These are phyloP conservation scores for Bugula neritina DNA, from an alignment of 2,888 invertebrate genomes.

Conservation along the genomic window DNA sequence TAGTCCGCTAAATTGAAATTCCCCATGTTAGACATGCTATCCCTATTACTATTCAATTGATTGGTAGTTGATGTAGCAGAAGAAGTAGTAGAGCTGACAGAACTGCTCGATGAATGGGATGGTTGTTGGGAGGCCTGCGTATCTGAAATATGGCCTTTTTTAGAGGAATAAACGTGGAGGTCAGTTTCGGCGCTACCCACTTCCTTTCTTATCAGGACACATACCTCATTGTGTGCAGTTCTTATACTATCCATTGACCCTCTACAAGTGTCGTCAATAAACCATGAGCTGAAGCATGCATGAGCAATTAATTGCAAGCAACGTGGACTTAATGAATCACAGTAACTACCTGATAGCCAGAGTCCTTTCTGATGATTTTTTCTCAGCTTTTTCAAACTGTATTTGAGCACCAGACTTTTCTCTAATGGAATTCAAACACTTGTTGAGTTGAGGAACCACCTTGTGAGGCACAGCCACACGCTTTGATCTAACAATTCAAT, in stretches of 20 bases:
- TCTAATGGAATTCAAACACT: slow-evolving; percentile 71
- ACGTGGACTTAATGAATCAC: too few species aligned
- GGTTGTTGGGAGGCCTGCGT: too few species aligned
- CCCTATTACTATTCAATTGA: background rate
- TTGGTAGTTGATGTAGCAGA: background rate
- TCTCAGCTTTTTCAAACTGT: slow-evolving; percentile 87
- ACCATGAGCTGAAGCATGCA: too few species aligned
- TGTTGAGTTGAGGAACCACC: background rate
- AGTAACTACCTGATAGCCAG: slow-evolving; percentile 77
- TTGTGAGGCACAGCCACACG: background rate
- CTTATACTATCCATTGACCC: too few species aligned
- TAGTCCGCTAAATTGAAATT: slow-evolving; percentile 27
- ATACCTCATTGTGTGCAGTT: too few species aligned
- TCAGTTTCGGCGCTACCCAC: too few species aligned
- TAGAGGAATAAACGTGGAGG: too few species aligned
- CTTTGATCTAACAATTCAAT: background rate
- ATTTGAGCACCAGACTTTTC: slow-evolving; percentile 95
- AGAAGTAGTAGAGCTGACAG: background rate
- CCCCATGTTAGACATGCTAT: background rate
- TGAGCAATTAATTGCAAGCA: slow-evolving; percentile 42
- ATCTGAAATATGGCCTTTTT: too few species aligned
- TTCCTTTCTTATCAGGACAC: too few species aligned
- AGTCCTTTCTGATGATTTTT: slow-evolving; percentile 60
- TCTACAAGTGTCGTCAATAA: too few species aligned
- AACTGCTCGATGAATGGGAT: too few species aligned